Base-by-base conservation (phyloP, 2,888 invertebrate species). In the Leucophenga maculata region DNA sequence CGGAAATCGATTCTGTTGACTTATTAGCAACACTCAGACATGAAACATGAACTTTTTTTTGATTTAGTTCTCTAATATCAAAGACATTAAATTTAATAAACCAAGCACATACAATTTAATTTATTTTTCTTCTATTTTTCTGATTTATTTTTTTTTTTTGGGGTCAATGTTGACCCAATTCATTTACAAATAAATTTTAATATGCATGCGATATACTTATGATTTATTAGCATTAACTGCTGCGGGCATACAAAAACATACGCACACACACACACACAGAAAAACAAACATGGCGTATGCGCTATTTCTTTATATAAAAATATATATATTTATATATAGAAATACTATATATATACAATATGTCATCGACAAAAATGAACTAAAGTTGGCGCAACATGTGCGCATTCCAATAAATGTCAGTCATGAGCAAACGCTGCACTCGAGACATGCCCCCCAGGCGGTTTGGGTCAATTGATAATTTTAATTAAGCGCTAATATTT, bases 401-500 rank as follows among this genome's bases (percentile, higher is more conserved):
- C 46, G 14, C 16, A 50, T 39, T 39, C 32, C 50, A 32, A 54
- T 31, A 54, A 44, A 66, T 52, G 54, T 32, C 52, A 54, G 4
- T 14, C 13, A 66, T 52, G 73, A 71, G 74, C 72, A 75, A 72
- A 72, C 39, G 3, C 9, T 3, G 39, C 39, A 39, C 39, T 39
- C 14, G 20, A 9, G 9, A 9, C 26, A 16, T 8, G 46, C 72
- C 55, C 72, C 55, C 68, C 66, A 6, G 31, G 67, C 66, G 74
- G 79, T 71, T 64, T 68, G 77, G 54, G 71, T 65, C 74, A 71
- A 78, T 75, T 82, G 78, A 77, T 81, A 77, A 78, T 79, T 82
- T 83, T 80, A 83, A 83, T 83, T 80, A 83, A 83, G 83, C 80
- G 78, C 82, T 82, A 80, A 83, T 83, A 78, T 80, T 78, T 78